Evolutionary conservation across 2,113 vertebrate species (phyloP), one percentile per base, ranked within the genome.

Genomic region (Toxotes jaculatrix): DNA sequence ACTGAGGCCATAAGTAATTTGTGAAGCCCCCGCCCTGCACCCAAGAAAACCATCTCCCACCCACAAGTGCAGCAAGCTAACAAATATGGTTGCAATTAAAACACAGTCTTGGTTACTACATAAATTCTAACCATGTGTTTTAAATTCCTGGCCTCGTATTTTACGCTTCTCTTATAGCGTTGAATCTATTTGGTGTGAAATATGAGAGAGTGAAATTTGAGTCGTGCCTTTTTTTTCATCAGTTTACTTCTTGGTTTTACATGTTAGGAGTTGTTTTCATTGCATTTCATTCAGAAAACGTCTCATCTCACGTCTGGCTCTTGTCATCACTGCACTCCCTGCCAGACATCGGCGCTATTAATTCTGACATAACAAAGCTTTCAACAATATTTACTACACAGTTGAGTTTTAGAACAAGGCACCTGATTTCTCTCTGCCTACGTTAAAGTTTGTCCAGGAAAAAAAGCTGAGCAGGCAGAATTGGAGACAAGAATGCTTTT

Each of bases 11-110:
- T 61, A 63, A 40, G 62, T 79, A 66, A 85, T 86, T 74, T 82
- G 86, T 77, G 49, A 81, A 88, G 64, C 55, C 72, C 57, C n/a
- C 38, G 6, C 80, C 62, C 79, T 71, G 42, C 74, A 72, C 62
- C 67, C 71, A 38, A 72, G 34, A 82, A 79, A 85, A 80, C 56
- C 55, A 36, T 71, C 74, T 79, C 74, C 67, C 83, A 61, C 71
- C 74, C 82, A 79, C 81, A 72, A 77, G 45, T 31, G 79, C 42
- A 72, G 75, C 23, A 42, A 71, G 56, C 79, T 72, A 38, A 85
- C 76, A 86, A 88, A 84, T 85, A 74, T 88, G 85, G 79, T 11
- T 67, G 67, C 77, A 88, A 87, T 92, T 91, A 90, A 89, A 91
- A 21, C 23, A 2, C 43, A 69, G 71, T 67, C 77, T 78, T 7